A percentile compares a stretch with the other conserved stretches of the same genome.
Conservation (phyloP, 2,113 vertebrate species). For the Sylvia atricapilla region DNA sequence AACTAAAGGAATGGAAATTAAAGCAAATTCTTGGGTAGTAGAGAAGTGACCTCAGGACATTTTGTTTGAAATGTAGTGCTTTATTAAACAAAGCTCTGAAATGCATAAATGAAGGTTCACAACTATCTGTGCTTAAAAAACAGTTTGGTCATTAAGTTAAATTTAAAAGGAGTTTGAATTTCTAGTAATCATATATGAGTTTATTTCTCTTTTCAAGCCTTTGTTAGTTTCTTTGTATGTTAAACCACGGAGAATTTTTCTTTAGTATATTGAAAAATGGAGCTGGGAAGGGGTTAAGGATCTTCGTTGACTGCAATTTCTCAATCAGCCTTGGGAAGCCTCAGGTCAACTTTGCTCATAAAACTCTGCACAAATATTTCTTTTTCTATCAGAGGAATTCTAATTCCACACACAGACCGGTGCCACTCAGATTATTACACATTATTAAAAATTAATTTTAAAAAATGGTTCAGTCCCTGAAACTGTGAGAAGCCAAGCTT, state of each 20-base stretch:
- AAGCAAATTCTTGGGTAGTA: neutral
- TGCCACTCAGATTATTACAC: constrained; percentile 82
- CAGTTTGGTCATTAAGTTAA: neutral
- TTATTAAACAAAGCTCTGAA: neutral
- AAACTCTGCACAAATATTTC: constrained; percentile 83
- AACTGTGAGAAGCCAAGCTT: constrained; percentile 42
- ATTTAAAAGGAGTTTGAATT: neutral
- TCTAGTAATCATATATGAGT: neutral
- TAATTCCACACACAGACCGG: constrained; percentile 78
- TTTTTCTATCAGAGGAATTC: constrained; percentile 79
- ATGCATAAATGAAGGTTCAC: neutral
- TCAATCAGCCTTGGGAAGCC: constrained; percentile 80
- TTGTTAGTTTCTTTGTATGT: constrained; percentile 14
- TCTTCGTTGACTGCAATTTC: constrained; percentile 70
- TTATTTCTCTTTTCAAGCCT: neutral
- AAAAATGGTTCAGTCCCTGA: constrained; percentile 64
- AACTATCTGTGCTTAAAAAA: neutral
- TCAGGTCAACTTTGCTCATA: constrained; percentile 85
- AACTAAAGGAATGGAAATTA: neutral
- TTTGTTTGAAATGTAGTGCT: neutral
- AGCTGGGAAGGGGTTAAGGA: constrained; percentile 72
- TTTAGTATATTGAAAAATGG: constrained; percentile 2
- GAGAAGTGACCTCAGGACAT: neutral
- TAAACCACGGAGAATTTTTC: neutral
- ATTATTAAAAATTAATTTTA: constrained; percentile 88